Percentiles rank a stretch among this genome's conserved stretches.
Conservation (phyloP, 2,113 vertebrate species). For the Thomomys bottae region DNA sequence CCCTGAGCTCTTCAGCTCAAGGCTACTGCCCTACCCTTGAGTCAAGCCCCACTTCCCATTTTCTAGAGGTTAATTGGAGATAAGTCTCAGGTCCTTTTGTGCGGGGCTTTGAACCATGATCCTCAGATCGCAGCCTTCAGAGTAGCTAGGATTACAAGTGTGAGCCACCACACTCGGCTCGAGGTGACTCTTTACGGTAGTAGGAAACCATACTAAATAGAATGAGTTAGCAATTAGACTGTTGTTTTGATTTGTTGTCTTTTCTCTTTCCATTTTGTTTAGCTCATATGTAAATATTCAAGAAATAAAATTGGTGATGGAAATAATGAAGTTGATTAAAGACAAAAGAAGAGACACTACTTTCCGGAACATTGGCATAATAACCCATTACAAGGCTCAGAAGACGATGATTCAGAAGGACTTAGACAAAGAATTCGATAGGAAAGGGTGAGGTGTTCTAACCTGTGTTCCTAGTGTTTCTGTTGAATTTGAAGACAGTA, state of each 20-base stretch:
- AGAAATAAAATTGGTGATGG: conserved; percentile 90
- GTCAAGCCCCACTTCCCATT: too few species aligned
- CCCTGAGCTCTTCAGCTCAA: too few species aligned
- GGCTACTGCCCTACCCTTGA: too few species aligned
- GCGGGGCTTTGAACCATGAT: too few species aligned
- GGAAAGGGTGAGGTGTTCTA: conserved; percentile 77
- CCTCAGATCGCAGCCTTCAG: too few species aligned
- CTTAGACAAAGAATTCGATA: conserved; percentile 82
- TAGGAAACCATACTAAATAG: neutral
- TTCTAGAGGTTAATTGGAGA: too few species aligned
- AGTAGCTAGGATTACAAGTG: too few species aligned
- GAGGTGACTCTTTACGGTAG: neutral
- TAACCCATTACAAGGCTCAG: conserved; percentile 93
- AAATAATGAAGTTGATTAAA: conserved; percentile 87
- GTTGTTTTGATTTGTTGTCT: conserved; percentile 22
- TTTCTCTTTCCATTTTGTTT: conserved; percentile 13
- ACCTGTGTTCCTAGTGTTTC: neutral
- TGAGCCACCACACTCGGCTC: too few species aligned
- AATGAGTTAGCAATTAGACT: neutral
- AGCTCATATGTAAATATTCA: conserved; percentile 90
- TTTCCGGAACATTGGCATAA: conserved; percentile 87
- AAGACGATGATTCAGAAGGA: conserved; percentile 86
- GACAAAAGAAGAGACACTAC: conserved; percentile 82
- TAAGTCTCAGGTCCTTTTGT: too few species aligned
- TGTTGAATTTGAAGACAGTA: neutral